Evolutionary conservation across 2,113 vertebrate species (phyloP), one percentile per base, ranked within the genome.

Genomic region (Gobius niger): DNA sequence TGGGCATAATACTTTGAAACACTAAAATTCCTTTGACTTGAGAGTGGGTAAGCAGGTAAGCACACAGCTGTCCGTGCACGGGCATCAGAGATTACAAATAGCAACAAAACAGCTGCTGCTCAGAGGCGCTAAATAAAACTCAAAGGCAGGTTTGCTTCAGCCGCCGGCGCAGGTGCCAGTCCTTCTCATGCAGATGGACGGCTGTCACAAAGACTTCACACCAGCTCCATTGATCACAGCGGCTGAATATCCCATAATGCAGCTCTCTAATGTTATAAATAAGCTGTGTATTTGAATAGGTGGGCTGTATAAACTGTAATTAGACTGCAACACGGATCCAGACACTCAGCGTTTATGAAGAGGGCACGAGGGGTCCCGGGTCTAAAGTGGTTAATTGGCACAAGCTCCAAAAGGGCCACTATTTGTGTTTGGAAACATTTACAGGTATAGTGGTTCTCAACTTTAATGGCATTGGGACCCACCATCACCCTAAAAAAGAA

Each of bases 181-280:
- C 61, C 10, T 63, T 75, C 51, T 77, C 66, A 87, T 69, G 73
- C 44, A 72, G 73, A 67, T 72, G 40, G 9, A 13, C 68, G 59
- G 65, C 57, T 10, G 68, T 24, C 46, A 84, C 86, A 89, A 90
- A 83, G 14, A 83, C 87, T 89, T 90, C 86, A 82, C 82, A 86
- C 86, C 88, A 80, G 86, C 68, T 52, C 51, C 49, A 83, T 87
- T 89, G 85, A 92, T 92, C 47, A 8, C 74, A 67, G 51, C 44
- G 49, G 63, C 76, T 90, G 84, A 89, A 90, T 87, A 65, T 85
- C 62, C 63, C 73, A 75, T n/a, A 64, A 16, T 62, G 80, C 75
- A 61, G 69, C 85, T 87, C 56, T 67, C 78, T 83, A 82, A 85
- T 89, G 78, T 70, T 5, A 40, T 80, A 68, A 86, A 82, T 64